These are phyloP conservation scores for Dione vanillae DNA, from an alignment of 2,888 invertebrate species.

Conservation along the genomic window DNA sequence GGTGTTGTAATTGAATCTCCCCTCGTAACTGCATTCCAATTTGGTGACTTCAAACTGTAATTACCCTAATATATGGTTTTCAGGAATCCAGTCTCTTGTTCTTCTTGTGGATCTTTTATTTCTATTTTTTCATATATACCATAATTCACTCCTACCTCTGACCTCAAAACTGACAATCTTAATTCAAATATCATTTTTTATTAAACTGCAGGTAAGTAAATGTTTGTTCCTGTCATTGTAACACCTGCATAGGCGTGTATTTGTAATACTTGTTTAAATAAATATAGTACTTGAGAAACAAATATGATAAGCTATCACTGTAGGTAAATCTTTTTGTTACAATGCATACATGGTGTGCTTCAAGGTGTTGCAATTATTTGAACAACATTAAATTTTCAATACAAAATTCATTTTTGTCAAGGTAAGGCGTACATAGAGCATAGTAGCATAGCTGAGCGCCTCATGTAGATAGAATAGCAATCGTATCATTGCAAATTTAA, in stretches of 20 bases:
- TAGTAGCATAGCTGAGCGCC: slow-evolving; percentile 14
- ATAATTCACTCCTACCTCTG: slow-evolving; percentile 39
- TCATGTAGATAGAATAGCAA: slow-evolving; percentile 17
- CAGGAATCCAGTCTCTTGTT: slow-evolving; percentile 82
- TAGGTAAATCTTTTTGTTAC: background rate
- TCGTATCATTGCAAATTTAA: slow-evolving; percentile 24
- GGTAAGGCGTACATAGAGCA: slow-evolving; percentile 13
- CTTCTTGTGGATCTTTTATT: slow-evolving; percentile 72
- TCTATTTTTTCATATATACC: slow-evolving; percentile 42
- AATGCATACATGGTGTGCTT: background rate
- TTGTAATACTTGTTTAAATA: background rate
- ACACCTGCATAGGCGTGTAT: background rate
- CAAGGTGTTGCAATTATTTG: slow-evolving; percentile 17
- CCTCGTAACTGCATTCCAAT: slow-evolving; percentile 85
- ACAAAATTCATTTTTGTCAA: slow-evolving; percentile 5
- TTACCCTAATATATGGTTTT: slow-evolving; percentile 76
- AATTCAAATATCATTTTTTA: slow-evolving; percentile 21
- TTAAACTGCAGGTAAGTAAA: background rate
- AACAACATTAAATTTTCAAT: slow-evolving; percentile 12
- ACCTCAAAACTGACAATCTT: slow-evolving; percentile 30
- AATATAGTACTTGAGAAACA: slow-evolving; percentile 1
- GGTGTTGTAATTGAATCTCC: slow-evolving; percentile 79
- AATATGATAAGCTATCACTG: slow-evolving; percentile 5
- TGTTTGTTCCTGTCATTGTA: slow-evolving; percentile 16
- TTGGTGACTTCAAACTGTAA: slow-evolving; percentile 84